A percentile compares a stretch with the other conserved stretches of the same genome.
Conservation (phyloP, 92 coral and sea anemone species). For the Umimayanthus chanpuru region DNA sequence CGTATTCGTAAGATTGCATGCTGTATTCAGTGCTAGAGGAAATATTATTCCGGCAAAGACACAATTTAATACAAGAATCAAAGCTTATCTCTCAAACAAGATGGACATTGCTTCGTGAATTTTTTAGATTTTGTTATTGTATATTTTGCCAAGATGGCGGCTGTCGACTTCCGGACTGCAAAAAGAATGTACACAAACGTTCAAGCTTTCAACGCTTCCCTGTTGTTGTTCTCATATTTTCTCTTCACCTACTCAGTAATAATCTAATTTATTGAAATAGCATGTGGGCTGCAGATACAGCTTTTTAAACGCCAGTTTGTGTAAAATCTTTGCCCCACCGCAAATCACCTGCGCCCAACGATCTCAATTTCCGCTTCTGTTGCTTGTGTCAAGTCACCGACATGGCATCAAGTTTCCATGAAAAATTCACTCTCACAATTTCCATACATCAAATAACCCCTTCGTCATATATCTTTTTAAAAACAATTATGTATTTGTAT, state of each 20-base stretch:
- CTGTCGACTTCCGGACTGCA: slow-evolving; percentile 67
- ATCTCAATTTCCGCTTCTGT: slow-evolving; percentile 42
- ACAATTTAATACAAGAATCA: not conserved
- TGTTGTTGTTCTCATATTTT: slow-evolving; percentile 9
- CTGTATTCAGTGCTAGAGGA: not conserved
- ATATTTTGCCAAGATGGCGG: slow-evolving; percentile 63
- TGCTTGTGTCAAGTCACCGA: not conserved
- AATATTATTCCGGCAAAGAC: not conserved
- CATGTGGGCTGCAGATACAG: not conserved
- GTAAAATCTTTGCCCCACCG: not conserved
- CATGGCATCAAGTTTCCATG: slow-evolving; percentile 24
- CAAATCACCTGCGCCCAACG: slow-evolving; percentile 33
- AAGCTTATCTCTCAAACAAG: not conserved
- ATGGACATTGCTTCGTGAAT: not conserved
- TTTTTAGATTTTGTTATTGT: not conserved
- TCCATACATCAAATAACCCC: not conserved
- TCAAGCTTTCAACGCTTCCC: not conserved
- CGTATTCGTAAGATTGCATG: not conserved
- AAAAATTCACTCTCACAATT: not conserved
- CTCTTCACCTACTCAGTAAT: not conserved
- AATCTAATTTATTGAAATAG: not conserved
- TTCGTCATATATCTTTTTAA: not conserved
- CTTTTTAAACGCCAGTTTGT: not conserved
- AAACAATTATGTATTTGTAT: not conserved
- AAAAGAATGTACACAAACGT: slow-evolving; percentile 39